Conservation (phyloP, 2,888 invertebrate genomes). For the Pteria penguin region DNA sequence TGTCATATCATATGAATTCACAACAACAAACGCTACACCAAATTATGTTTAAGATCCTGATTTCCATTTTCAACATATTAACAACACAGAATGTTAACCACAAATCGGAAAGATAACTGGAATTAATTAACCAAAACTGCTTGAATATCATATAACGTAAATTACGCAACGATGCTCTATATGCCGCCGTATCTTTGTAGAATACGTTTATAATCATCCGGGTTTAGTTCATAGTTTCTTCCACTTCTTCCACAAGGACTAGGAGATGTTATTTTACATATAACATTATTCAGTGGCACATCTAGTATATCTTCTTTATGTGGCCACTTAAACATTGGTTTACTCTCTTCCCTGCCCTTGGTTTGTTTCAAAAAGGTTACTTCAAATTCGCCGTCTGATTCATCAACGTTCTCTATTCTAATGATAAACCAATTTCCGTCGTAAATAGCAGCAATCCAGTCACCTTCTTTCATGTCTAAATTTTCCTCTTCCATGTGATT, state of each 20-base stretch:
- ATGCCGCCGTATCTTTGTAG: too few species aligned
- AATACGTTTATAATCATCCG: too few species aligned
- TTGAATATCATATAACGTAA: too few species aligned
- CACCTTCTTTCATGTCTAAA: background rate
- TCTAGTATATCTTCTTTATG: background rate
- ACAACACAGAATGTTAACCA: too few species aligned
- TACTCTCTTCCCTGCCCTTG: background rate
- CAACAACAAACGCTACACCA: too few species aligned
- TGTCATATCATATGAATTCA: too few species aligned
- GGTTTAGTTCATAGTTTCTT: background rate
- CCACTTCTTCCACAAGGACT: background rate
- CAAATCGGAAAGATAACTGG: too few species aligned
- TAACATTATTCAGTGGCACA: background rate
- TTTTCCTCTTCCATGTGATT: background rate
- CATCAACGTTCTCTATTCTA: constrained; percentile 1
- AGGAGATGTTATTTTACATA: background rate
- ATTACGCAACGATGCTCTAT: too few species aligned
- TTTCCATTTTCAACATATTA: too few species aligned
- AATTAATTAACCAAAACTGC: too few species aligned
- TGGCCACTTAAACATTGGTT: constrained; percentile 1
- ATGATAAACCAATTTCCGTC: background rate
- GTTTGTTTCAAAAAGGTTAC: constrained; percentile 2
- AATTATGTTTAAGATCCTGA: too few species aligned
- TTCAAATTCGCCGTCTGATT: constrained; percentile 11
- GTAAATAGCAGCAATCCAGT: background rate